Conservation (phyloP, 1,140 invertebrate genomes). For the Wiebesia pumilae region DNA sequence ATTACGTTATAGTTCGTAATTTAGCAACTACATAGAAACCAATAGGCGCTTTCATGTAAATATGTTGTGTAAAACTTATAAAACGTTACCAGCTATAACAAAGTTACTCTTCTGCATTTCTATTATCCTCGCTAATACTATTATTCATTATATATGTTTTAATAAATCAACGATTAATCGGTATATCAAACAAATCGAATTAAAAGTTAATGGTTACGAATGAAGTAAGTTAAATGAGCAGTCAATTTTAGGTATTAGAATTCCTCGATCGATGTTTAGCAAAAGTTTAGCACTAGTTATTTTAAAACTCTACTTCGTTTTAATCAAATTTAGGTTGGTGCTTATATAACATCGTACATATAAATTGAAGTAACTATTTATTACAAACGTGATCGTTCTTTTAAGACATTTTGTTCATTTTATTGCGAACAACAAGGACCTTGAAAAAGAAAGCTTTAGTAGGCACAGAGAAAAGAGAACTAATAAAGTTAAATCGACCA, state of each 20-base stretch:
- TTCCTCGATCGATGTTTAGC: no score
- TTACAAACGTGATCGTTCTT: neutral
- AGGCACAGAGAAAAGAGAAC: neutral
- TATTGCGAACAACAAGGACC: neutral
- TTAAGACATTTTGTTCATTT: neutral
- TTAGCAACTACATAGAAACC: neutral
- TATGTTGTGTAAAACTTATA: neutral
- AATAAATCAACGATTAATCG: neutral
- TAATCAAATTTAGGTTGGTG: no score
- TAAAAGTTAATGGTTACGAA: neutral
- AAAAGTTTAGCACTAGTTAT: no score
- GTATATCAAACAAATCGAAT: neutral
- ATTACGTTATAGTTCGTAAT: neutral
- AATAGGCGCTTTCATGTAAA: neutral
- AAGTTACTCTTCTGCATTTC: neutral
- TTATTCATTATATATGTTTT: neutral
- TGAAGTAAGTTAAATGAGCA: no score
- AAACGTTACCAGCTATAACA: neutral
- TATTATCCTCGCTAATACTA: neutral
- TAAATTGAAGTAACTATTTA: neutral
- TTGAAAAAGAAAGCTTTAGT: neutral
- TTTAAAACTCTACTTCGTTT: no score
- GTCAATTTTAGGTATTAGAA: no score
- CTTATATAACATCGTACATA: no score
- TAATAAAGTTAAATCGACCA: constrained; percentile 16